Conservation (phyloP, 2,113 vertebrate genomes). For the Cariama cristata region DNA sequence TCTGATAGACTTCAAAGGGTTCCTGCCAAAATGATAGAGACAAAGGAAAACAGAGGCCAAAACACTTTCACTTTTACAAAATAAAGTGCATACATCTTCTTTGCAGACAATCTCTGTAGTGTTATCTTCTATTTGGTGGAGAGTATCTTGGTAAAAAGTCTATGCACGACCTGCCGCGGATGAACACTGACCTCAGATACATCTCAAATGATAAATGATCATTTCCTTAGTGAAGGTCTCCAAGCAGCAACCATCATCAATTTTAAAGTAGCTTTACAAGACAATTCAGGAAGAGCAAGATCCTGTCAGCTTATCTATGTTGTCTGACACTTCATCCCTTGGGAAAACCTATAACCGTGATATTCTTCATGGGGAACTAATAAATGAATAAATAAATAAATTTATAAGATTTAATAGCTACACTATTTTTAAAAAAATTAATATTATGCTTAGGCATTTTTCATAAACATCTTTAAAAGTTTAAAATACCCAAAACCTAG, state of each 20-base stretch:
- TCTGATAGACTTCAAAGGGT: background rate
- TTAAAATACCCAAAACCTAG: background rate
- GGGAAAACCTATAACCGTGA: background rate
- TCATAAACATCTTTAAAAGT: background rate
- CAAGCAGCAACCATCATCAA: background rate
- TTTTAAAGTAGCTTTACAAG: background rate
- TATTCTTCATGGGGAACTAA: background rate
- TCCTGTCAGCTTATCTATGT: background rate
- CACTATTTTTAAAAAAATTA: background rate
- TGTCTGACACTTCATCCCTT: background rate
- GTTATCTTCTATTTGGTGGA: background rate
- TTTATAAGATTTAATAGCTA: rapidly evolving
- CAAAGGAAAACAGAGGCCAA: background rate
- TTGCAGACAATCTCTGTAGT: background rate
- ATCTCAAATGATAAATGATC: background rate
- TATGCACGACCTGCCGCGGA: background rate
- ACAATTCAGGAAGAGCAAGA: background rate
- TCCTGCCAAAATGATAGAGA: background rate
- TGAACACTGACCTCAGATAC: conserved; percentile 6
- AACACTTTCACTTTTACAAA: background rate
- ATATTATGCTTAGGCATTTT: background rate
- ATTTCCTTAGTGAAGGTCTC: background rate
- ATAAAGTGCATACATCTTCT: background rate
- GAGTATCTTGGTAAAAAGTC: background rate
- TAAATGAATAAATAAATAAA: background rate